A percentile compares a stretch with the other conserved stretches of the same genome.
Evolutionary conservation across 2,888 invertebrate species (phyloP).

Genomic region (Drosophila cracens): DNA sequence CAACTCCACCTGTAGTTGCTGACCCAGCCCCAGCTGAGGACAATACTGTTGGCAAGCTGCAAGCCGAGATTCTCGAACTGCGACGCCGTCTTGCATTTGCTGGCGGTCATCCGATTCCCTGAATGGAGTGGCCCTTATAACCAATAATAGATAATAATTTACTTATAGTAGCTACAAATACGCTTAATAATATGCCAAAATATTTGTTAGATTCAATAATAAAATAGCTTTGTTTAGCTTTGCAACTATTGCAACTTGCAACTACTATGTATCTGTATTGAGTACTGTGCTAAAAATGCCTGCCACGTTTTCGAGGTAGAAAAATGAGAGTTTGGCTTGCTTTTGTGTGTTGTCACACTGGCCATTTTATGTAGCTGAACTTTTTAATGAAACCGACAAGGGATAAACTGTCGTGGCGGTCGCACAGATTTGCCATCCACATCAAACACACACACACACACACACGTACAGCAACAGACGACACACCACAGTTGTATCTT

Average conservation of each 20-base stretch:
- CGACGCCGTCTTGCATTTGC: conserved; percentile 76
- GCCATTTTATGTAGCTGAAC: conserved; percentile 33
- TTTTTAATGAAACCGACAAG: conserved; percentile 49
- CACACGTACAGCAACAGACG: not conserved
- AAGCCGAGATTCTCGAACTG: conserved; percentile 74
- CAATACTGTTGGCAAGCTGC: conserved; percentile 66
- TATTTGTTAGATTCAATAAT: conserved; percentile 2
- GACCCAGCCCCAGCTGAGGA: not conserved
- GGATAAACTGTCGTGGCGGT: conserved; percentile 39
- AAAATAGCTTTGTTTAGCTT: not conserved
- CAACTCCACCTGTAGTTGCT: not conserved
- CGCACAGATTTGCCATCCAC: conserved; percentile 11
- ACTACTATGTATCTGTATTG: not conserved
- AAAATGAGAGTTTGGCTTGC: not conserved
- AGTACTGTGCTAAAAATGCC: not conserved
- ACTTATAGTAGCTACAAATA: conserved; percentile 2
- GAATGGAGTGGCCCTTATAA: not conserved
- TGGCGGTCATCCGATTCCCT: conserved; percentile 33
- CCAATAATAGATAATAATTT: not conserved
- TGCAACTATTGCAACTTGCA: not conserved
- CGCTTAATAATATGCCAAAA: conserved; percentile 7
- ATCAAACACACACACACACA: conserved; percentile 44
- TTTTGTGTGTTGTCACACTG: conserved; percentile 1
- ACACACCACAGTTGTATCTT: conserved; percentile 37
- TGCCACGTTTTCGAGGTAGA: not conserved